These are phyloP conservation scores for Myopa testacea DNA, from an alignment of 2,888 invertebrate genomes.

Conservation along the genomic window DNA sequence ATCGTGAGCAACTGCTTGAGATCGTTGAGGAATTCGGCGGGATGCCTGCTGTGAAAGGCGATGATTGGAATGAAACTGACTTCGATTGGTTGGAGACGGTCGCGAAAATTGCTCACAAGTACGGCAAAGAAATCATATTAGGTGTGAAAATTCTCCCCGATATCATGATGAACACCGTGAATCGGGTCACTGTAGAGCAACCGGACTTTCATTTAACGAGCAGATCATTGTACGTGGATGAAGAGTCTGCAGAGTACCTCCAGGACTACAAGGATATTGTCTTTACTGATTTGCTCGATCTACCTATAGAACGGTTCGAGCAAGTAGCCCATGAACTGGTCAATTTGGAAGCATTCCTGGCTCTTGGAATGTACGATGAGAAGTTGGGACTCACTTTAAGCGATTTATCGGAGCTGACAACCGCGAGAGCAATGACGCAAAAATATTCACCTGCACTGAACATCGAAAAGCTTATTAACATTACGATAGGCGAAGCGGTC, in stretches of 20 bases:
- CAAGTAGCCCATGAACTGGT: conserved; percentile 56
- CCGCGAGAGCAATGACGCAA: conserved; percentile 50
- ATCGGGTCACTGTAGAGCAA: conserved; percentile 49
- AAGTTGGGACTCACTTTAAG: conserved; percentile 46
- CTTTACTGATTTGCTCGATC: conserved; percentile 39
- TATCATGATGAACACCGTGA: conserved; percentile 43
- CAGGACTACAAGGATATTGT: conserved; percentile 35
- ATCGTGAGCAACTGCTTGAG: conserved; percentile 36
- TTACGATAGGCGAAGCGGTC: conserved; percentile 52
- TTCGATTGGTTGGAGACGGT: conserved; percentile 59
- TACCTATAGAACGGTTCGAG: conserved; percentile 49
- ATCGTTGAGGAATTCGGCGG: conserved; percentile 54
- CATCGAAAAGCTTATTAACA: conserved; percentile 53
- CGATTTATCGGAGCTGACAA: conserved; percentile 47
- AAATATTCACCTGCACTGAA: conserved; percentile 54
- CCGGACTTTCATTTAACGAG: conserved; percentile 49
- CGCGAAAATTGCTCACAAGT: conserved; percentile 50
- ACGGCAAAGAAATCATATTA: conserved; percentile 49
- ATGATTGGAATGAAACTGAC: conserved; percentile 50
- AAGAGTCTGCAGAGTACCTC: conserved; percentile 36
- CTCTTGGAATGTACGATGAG: conserved; percentile 54
- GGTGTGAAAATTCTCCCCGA: conserved; percentile 49
- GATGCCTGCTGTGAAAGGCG: conserved; percentile 55
- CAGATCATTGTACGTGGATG: conserved; percentile 50
- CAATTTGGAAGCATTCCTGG: conserved; percentile 59